These are phyloP conservation scores for Pogonognathellus flavescens DNA, from an alignment of 1,140 invertebrate species.

Conservation along the genomic window DNA sequence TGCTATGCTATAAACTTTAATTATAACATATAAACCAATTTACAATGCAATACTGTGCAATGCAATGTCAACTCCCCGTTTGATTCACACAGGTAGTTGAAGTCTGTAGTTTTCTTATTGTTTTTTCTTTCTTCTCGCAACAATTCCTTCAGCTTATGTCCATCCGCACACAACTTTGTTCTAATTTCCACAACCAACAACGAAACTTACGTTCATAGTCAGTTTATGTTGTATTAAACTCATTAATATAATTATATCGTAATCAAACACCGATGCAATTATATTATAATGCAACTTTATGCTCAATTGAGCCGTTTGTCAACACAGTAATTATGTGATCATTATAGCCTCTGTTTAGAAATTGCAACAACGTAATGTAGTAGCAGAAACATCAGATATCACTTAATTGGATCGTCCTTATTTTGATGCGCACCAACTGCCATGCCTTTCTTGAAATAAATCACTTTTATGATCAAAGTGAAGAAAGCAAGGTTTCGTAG, in stretches of 20 bases:
- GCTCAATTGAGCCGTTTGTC: slow-evolving; percentile 16
- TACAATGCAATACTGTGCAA: not conserved
- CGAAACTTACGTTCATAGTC: slow-evolving; percentile 13
- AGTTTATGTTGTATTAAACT: not conserved
- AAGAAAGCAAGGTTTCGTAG: slow-evolving; percentile 36
- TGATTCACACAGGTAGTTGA: slow-evolving; percentile 33
- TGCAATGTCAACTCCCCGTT: slow-evolving; percentile 36
- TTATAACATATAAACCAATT: too few relatives aligned
- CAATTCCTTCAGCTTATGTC: not conserved
- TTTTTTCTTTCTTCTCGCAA: too few relatives aligned
- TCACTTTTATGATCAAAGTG: slow-evolving; percentile 42
- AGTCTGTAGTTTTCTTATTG: too few relatives aligned
- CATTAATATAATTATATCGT: slow-evolving; percentile 41
- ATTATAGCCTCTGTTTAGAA: not conserved
- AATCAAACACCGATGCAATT: slow-evolving; percentile 40
- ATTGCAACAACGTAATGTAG: not conserved
- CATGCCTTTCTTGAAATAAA: slow-evolving; percentile 43
- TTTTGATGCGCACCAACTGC: not conserved
- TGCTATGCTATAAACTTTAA: too few relatives aligned
- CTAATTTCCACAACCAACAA: slow-evolving; percentile 23
- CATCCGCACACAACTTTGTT: slow-evolving; percentile 28
- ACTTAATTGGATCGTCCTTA: slow-evolving; percentile 22
- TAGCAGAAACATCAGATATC: slow-evolving; percentile 5
- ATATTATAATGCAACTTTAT: slow-evolving; percentile 15
- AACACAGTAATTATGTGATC: slow-evolving; percentile 12